Evolutionary conservation across 2,113 vertebrate genomes (phyloP).

Genomic region (Lathamus discolor): DNA sequence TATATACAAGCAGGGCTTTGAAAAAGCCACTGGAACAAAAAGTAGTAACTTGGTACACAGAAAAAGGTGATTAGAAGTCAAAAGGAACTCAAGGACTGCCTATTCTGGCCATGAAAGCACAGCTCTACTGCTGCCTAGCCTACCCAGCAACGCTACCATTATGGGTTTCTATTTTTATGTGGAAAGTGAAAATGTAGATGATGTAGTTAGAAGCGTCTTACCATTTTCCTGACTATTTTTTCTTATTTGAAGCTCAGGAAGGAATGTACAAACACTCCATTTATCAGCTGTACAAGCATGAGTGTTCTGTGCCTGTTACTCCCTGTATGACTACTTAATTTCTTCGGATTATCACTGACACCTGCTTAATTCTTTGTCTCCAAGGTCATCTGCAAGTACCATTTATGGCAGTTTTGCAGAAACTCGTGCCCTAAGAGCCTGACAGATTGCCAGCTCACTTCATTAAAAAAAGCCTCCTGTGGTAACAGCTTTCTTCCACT

Average conservation of each 20-base stretch:
- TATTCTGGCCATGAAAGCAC: neutral
- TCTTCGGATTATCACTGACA: conserved; percentile 19
- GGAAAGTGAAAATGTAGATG: neutral
- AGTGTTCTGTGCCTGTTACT: neutral
- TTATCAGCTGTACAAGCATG: neutral
- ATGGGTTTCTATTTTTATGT: neutral
- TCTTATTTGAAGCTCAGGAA: neutral
- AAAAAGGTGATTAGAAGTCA: neutral
- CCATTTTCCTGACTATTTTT: neutral
- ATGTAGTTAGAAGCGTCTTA: neutral
- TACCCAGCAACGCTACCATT: neutral
- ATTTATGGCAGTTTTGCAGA: conserved; percentile 14
- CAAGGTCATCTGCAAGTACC: neutral
- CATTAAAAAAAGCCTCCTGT: neutral
- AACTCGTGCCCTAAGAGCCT: neutral
- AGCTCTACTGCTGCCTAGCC: neutral
- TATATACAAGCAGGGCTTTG: neutral
- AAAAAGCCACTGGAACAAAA: neutral
- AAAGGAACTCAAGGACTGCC: neutral
- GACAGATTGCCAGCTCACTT: conserved; percentile 26
- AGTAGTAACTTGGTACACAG: neutral
- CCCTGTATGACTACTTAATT: neutral
- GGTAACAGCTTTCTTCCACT: neutral
- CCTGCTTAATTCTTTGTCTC: conserved; percentile 19
- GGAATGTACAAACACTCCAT: conserved; percentile 13